phyloP scores from a whole-genome alignment of 2,797 vertebrate species.

The Dipus sagitta region DNA sequence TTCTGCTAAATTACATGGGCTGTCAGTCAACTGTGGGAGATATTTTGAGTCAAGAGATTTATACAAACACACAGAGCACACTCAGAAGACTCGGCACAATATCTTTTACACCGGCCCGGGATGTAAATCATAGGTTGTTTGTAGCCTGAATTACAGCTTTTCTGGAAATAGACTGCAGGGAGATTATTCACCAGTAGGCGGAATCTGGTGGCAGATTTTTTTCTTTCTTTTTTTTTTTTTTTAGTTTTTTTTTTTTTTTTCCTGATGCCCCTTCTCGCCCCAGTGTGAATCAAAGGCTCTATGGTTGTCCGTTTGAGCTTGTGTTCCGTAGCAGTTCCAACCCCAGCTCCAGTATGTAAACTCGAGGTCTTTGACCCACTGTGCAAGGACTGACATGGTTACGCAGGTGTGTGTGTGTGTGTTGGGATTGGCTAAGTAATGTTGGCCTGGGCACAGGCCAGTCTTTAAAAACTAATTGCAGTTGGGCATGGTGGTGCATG shows the following conservation, averaged over 20 bases:
- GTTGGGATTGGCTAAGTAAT: neutral
- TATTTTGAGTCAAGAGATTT: constrained; percentile 84
- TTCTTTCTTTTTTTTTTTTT: neutral
- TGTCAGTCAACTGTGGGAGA: constrained; percentile 83
- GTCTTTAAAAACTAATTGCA: neutral
- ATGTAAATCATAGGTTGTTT: constrained; percentile 82
- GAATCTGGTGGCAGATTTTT: neutral
- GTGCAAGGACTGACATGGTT: accelerated
- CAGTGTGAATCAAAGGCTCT: constrained; percentile 30
- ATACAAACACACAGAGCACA: constrained; percentile 83
- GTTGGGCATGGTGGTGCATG: neutral
- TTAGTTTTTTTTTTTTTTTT: neutral
- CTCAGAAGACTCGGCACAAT: constrained; percentile 74
- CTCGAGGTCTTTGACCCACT: neutral
- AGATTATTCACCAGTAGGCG: constrained; percentile 15
- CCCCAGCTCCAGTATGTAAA: neutral
- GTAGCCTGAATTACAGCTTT: constrained; percentile 31
- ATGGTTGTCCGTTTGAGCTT: constrained; percentile 11
- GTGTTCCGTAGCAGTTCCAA: neutral
- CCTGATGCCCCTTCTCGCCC: neutral
- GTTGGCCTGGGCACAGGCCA: neutral
- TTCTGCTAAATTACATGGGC: constrained; percentile 84
- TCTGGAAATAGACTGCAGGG: constrained; percentile 69
- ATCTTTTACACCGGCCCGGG: constrained; percentile 76
- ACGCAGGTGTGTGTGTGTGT: neutral